Base-by-base conservation (phyloP, 2,888 invertebrate species). In the Dusona sp. region DNA sequence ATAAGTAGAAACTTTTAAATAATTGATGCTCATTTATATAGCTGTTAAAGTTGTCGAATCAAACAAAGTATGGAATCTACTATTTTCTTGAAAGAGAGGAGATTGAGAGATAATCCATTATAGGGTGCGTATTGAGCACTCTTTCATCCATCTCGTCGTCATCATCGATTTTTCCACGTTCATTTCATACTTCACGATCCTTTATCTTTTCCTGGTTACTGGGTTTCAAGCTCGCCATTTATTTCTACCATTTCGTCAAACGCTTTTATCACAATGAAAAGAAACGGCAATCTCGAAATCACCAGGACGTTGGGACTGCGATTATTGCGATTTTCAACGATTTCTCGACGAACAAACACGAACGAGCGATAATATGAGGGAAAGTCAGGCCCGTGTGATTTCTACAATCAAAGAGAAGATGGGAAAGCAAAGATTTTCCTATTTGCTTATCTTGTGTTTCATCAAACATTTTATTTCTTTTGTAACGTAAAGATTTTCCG, bases 351-450 rank as follows among this genome's bases (percentile, higher is more conserved):
- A 57, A 64, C 22, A 45, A 73, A 51, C 72, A n/a, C 72, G 64
- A 75, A 45, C 11, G 75, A 75, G 67, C 33, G 80, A 74, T 79
- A 79, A 79, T 54, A 73, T 67, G n/a, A 29, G 67, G n/a, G 45
- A 57, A 42, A 65, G 16, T 42, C 29, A 36, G 25, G 42, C 29
- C 38, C 48, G 29, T 33, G 57, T 79, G 72, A 80, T 36, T 73
- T 80, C 65, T 68, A 68, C 67, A 57, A 75, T 74, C 22, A 45
- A 57, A 54, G 36, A 16, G 48, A 29, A 78, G n/a, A 48, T 11
- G 42, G 57, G n/a, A n/a, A n/a, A 22, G n/a, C 61, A 48, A 45
- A 22, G 72, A 79, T 42, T 79, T 70, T 33, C 42, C 48, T 42
- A 79, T 64, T 79, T 64, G 64, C 72, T 79, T 45, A 72, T 72